Conservation (phyloP, 2,888 invertebrate genomes). For the Heteromyza rotundicornis region DNA sequence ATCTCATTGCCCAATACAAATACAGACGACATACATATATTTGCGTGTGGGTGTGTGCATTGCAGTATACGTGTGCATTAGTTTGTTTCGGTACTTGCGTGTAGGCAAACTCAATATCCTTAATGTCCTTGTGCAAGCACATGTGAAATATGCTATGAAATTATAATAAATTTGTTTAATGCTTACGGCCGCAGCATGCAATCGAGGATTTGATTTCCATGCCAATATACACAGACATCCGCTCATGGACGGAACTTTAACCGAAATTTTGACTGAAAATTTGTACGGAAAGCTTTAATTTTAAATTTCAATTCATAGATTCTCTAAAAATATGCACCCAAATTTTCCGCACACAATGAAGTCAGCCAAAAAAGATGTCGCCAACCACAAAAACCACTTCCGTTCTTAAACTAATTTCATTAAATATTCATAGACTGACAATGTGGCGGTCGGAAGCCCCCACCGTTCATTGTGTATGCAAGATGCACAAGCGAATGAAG, state of each 20-base stretch:
- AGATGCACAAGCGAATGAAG: too few relatives aligned
- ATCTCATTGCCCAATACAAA: too few relatives aligned
- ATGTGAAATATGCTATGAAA: background rate
- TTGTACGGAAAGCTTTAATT: too few relatives aligned
- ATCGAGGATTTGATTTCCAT: background rate
- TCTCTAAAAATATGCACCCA: too few relatives aligned
- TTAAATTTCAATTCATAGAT: too few relatives aligned
- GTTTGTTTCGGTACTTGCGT: background rate
- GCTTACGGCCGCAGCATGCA: background rate
- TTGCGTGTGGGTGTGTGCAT: background rate
- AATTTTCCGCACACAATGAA: too few relatives aligned
- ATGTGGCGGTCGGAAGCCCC: background rate
- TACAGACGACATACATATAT: too few relatives aligned
- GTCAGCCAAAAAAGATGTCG: too few relatives aligned
- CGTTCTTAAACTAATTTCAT: constrained; percentile 45
- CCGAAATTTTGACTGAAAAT: too few relatives aligned
- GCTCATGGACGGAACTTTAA: background rate
- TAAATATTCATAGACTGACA: constrained; percentile 46
- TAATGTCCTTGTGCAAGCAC: background rate
- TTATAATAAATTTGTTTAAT: background rate
- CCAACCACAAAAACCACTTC: background rate
- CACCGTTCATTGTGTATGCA: too few relatives aligned
- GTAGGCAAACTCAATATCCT: background rate
- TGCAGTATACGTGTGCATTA: background rate
- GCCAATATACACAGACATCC: background rate